phyloP scores from a whole-genome alignment of 2,888 invertebrate species.

The Hofmannophila pseudospretella region DNA sequence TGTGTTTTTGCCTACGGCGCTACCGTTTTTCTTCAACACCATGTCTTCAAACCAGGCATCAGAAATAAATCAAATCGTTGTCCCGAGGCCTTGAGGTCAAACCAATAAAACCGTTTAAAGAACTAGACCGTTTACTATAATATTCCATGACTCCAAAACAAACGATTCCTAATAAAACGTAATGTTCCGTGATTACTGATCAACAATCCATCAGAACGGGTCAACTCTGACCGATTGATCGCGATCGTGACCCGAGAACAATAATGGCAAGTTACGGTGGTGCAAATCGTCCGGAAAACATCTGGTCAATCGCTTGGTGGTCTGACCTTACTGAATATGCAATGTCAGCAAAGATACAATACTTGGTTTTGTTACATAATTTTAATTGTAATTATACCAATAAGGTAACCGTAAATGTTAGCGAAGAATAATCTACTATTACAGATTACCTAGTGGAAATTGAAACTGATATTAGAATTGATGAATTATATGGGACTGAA shows the following conservation, averaged over 20 bases:
- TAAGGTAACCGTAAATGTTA: no score
- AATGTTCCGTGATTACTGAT: conserved; percentile 10
- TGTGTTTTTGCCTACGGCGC: no score
- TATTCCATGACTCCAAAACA: conserved; percentile 4
- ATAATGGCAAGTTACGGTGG: conserved; percentile 47
- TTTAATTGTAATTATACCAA: no score
- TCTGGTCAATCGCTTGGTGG: conserved; percentile 27
- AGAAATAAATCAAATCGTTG: no score
- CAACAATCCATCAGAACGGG: conserved; percentile 28
- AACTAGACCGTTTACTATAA: conserved; percentile 4
- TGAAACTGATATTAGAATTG: neutral
- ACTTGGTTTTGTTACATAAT: neutral
- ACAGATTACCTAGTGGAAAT: no score
- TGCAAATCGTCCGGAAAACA: conserved; percentile 45
- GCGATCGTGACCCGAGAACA: conserved; percentile 56
- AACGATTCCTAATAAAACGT: conserved; percentile 1
- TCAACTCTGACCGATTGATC: conserved; percentile 52
- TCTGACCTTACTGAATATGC: conserved; percentile 43
- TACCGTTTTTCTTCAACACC: no score
- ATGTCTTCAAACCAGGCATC: no score
- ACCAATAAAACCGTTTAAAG: neutral
- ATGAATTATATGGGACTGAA: no score
- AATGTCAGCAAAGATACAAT: conserved; percentile 32
- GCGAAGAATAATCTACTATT: no score
- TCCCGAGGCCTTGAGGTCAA: no score